phyloP scores from a whole-genome alignment of 2,888 invertebrate genomes.

The Tanytarsus gracilentus region DNA sequence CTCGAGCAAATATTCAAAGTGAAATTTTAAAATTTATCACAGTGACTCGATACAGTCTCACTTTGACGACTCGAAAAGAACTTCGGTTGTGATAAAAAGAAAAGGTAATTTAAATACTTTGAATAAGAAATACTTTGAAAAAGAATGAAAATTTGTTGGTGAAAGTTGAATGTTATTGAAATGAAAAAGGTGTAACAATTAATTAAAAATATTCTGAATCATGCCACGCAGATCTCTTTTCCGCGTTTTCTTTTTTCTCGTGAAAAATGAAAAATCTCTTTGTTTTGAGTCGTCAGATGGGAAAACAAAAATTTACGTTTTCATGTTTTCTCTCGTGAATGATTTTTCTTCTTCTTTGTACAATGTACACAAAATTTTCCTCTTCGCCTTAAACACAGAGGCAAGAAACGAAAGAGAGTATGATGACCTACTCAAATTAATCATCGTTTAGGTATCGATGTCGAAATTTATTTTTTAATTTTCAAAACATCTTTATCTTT shows the following conservation, averaged over 20 bases:
- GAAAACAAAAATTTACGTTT: neutral
- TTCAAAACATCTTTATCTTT: neutral
- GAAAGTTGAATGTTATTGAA: neutral
- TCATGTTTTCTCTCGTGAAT: conserved; percentile 12
- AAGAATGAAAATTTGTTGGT: neutral
- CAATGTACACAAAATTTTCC: neutral
- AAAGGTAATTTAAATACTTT: neutral
- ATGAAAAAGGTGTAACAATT: neutral
- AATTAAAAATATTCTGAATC: neutral
- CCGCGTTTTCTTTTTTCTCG: conserved; percentile 3
- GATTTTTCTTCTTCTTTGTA: conserved; percentile 14
- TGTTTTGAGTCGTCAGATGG: neutral
- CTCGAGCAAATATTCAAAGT: neutral
- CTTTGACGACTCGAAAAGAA: neutral
- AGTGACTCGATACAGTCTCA: neutral
- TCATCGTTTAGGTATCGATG: neutral
- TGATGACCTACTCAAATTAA: conserved; percentile 5
- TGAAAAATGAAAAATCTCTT: neutral
- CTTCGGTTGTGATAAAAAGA: neutral
- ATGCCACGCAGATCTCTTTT: conserved; percentile 8
- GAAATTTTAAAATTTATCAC: neutral
- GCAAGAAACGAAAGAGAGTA: no score
- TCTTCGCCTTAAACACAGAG: neutral
- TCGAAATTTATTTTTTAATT: neutral
- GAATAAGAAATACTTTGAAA: neutral